Evolutionary conservation across 2,113 vertebrate species (phyloP), one percentile per base, ranked within the genome.

Genomic region (Ahaetulla prasina): DNA sequence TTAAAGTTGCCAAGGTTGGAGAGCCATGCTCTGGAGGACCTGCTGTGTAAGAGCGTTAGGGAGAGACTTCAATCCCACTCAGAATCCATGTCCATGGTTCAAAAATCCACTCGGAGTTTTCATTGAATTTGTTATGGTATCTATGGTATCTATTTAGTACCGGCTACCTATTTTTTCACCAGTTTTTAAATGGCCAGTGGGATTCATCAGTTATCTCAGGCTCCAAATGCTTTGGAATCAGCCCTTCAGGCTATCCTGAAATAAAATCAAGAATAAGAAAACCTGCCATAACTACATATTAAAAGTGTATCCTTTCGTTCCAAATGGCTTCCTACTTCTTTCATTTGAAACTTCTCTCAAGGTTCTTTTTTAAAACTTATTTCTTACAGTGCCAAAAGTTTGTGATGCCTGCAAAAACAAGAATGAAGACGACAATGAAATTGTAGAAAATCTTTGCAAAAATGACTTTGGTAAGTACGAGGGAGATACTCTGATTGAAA

Each of bases 401-500:
- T 99, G 99, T 86, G 99, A 99, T 10, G 98, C 99, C 90, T 99
- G 99, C 97, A 99, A 98, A 97, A 99, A 96, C 96, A 99, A 98
- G 89, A 98, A 98, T 0, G 99, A 99, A 86, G 98, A 99, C 25
- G 99, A 99, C 96, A 99, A 99, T 35, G 99, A 99, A 97, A 99
- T 99, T 23, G 98, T 99, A 91, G 99, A 99, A 97, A 99, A 98
- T 92, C 97, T 99, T 95, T 99, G 99, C 95, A 99, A 99, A 97
- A 99, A 99, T 95, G 99, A 99, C 96, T 99, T 99, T 54, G 99
- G 99, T 99, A 97, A 99, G 98, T 98, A 89, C 80, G 63, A 87
- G 57, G n/a, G 43, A 45, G 92, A 80, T 11, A 12, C 39, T 2
- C 63, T 0, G 0, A 12, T 35, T 92, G 80, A 90, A 85, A 47